Conservation (phyloP, 2,113 vertebrate species). For the Spilogale gracilis region DNA sequence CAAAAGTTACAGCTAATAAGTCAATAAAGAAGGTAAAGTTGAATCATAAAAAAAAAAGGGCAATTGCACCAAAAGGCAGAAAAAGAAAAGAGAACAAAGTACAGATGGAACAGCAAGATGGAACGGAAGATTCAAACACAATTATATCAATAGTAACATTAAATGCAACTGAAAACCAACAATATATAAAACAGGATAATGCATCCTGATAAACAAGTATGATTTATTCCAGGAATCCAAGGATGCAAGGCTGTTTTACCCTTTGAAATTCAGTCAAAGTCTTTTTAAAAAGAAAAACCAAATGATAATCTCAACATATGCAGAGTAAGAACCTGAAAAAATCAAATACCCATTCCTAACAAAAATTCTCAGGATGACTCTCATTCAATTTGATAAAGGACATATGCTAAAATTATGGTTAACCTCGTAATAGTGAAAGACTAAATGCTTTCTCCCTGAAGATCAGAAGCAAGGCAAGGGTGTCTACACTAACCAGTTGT, state of each 20-base stretch:
- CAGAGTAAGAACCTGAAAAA: background rate
- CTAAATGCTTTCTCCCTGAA: background rate
- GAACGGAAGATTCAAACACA: background rate
- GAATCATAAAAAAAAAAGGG: background rate
- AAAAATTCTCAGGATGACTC: background rate
- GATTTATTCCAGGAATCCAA: background rate
- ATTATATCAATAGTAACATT: background rate
- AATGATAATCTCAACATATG: background rate
- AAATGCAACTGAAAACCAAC: background rate
- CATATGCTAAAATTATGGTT: background rate
- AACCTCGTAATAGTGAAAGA: background rate
- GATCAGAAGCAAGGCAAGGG: background rate
- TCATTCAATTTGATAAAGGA: background rate
- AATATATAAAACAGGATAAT: background rate
- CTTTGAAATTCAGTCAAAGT: background rate
- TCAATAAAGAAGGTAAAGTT: background rate
- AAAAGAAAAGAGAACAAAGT: background rate
- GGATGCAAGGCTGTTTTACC: background rate
- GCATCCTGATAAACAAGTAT: background rate
- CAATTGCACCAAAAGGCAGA: background rate
- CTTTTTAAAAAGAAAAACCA: background rate
- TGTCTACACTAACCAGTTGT: background rate
- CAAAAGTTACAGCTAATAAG: background rate
- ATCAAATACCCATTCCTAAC: background rate
- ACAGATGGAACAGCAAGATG: background rate